Evolutionary conservation across 2,888 invertebrate genomes (phyloP).

Genomic region (Prosopocoilus inquinatus): DNA sequence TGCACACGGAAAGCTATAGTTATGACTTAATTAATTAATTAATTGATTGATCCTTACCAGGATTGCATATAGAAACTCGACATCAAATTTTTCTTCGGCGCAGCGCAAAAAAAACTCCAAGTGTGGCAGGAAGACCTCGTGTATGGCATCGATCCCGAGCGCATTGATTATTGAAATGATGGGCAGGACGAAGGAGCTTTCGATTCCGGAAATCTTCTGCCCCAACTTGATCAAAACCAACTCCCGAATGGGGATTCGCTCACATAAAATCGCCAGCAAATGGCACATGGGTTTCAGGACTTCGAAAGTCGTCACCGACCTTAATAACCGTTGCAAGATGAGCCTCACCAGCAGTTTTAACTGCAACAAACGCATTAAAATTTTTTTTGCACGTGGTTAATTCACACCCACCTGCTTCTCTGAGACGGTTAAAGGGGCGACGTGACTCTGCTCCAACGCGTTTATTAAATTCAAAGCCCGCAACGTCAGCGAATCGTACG

Average conservation of each 20-base stretch:
- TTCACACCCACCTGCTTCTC: slow-evolving; percentile 54
- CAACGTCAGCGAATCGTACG: slow-evolving; percentile 44
- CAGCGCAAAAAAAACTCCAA: slow-evolving; percentile 34
- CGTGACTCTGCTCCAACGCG: slow-evolving; percentile 58
- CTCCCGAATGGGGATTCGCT: slow-evolving; percentile 37
- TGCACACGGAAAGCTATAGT: slow-evolving; percentile 22
- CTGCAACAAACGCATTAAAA: slow-evolving; percentile 28
- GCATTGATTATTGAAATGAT: slow-evolving; percentile 39
- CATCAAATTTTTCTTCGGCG: slow-evolving; percentile 21
- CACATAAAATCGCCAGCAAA: slow-evolving; percentile 40
- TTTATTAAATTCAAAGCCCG: slow-evolving; percentile 57
- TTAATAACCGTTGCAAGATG: slow-evolving; percentile 42
- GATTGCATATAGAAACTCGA: slow-evolving; percentile 32
- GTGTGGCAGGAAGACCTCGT: slow-evolving; percentile 38
- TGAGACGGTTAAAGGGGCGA: slow-evolving; percentile 57
- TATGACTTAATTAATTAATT: slow-evolving; percentile 3
- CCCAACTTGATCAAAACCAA: slow-evolving; percentile 41
- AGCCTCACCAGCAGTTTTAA: slow-evolving; percentile 42
- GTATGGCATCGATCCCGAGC: slow-evolving; percentile 40
- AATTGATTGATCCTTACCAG: slow-evolving; percentile 32
- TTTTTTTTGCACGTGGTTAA: not conserved
- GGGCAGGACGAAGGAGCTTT: slow-evolving; percentile 33
- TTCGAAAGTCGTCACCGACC: slow-evolving; percentile 34
- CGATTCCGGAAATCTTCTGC: slow-evolving; percentile 34
- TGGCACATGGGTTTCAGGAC: slow-evolving; percentile 43